These are phyloP conservation scores for Netelia fuscicornis DNA, from an alignment of 2,888 invertebrate species.

Conservation along the genomic window DNA sequence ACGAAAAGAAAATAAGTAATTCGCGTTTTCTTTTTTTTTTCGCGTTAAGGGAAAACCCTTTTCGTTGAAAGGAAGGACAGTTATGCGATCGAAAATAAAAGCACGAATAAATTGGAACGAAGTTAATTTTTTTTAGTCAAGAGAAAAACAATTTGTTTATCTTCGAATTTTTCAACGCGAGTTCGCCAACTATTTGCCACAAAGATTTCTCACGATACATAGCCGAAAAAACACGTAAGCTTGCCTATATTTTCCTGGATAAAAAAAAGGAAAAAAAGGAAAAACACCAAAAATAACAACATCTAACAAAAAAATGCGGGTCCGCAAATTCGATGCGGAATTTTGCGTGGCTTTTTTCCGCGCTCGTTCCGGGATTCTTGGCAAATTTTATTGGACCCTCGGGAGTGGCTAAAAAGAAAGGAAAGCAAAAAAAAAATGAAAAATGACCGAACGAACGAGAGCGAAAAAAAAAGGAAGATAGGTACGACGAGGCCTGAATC, in stretches of 20 bases:
- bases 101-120: background rate
- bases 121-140: background rate
- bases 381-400: background rate
- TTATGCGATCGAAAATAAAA: too few relatives aligned
- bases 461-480: background rate
- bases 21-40: too few relatives aligned
- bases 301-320: background rate
- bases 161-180: background rate
- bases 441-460: too few relatives aligned
- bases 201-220: background rate
- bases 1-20: too few relatives aligned
- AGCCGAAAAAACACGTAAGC: too few relatives aligned
- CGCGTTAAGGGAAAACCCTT: too few relatives aligned
- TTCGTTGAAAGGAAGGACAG: too few relatives aligned
- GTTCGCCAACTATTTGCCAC: background rate
- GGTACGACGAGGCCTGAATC: slow-evolving; percentile 7
- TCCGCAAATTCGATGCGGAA: slow-evolving; percentile 11
- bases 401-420: background rate
- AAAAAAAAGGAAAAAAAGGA: background rate
- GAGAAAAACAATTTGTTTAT: background rate
- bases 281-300: too few relatives aligned
- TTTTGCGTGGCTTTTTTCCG: slow-evolving; percentile 3
- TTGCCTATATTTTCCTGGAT: background rate
- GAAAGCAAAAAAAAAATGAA: slow-evolving; percentile 9
- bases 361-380: background rate